phyloP scores from a whole-genome alignment of 2,888 invertebrate species.

The Hyalella azteca region DNA sequence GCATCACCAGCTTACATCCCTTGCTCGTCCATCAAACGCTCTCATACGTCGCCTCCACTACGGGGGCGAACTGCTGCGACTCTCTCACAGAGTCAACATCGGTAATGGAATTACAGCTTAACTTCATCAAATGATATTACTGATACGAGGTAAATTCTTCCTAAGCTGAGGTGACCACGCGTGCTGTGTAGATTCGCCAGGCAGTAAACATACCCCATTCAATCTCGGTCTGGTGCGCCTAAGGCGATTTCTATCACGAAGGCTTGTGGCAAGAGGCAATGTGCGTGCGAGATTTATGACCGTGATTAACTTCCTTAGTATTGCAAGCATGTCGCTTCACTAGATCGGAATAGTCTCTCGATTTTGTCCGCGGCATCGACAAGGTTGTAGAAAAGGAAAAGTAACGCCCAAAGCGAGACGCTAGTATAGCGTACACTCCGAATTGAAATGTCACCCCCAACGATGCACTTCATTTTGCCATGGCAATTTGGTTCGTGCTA shows the following conservation, averaged over 20 bases:
- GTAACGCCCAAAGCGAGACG: background rate
- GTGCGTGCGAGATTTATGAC: background rate
- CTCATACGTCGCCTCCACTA: background rate
- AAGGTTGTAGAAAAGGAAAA: background rate
- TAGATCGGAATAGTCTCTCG: background rate
- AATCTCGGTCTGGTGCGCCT: background rate
- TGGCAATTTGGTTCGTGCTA: background rate
- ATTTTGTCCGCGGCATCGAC: background rate
- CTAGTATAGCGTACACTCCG: background rate
- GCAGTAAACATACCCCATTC: slow-evolving; percentile 13
- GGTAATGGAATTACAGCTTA: slow-evolving; percentile 3
- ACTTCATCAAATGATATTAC: background rate
- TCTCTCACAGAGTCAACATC: background rate
- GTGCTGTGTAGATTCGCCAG: background rate
- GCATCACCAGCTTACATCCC: too few species aligned
- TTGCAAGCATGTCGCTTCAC: background rate
- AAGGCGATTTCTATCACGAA: background rate
- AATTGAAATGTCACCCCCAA: slow-evolving; percentile 20
- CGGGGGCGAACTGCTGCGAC: background rate
- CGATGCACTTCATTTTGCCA: slow-evolving; percentile 18
- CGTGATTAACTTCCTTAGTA: slow-evolving; percentile 1
- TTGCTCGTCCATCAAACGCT: background rate
- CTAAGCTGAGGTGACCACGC: background rate
- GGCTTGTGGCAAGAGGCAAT: background rate
- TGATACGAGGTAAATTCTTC: background rate